Percentiles rank a stretch among this genome's conserved stretches.
Evolutionary conservation across 2,113 vertebrate genomes (phyloP).

Genomic region (Notarius lentiginosus): DNA sequence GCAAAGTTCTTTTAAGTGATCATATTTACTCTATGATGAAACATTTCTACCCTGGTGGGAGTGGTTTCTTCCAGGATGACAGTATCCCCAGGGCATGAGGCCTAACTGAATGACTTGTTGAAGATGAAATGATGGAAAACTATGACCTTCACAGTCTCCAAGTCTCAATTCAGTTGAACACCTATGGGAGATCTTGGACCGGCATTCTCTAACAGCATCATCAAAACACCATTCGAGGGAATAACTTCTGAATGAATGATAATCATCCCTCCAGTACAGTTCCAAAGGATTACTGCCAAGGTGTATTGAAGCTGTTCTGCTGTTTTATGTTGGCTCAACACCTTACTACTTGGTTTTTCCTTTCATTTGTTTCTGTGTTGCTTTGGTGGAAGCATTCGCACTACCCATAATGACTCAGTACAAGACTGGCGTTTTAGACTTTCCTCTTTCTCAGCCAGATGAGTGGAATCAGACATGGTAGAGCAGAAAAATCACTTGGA

Average conservation of each 20-base stretch:
- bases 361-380: neutral
- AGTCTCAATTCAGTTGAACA: neutral
- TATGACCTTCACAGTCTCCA: neutral
- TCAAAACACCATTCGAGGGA: neutral
- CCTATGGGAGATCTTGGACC: neutral
- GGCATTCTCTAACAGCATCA: neutral
- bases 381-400: slow-evolving; percentile 9
- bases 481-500: neutral
- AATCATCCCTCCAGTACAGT: neutral
- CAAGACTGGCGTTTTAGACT: slow-evolving; percentile 1
- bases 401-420: neutral
- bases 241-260: neutral
- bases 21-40: neutral
- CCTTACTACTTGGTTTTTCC: neutral
- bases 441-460: neutral
- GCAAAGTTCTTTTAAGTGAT: neutral
- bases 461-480: neutral
- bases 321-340: neutral
- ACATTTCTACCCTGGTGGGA: neutral
- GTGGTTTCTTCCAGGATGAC: neutral
- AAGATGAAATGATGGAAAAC: neutral
- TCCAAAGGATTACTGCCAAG: neutral
- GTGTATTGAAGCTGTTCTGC: neutral
- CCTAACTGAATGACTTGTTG: neutral
- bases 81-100: neutral